phyloP scores from a whole-genome alignment of 2,888 invertebrate genomes.

The Pristionchus fissidentatus region DNA sequence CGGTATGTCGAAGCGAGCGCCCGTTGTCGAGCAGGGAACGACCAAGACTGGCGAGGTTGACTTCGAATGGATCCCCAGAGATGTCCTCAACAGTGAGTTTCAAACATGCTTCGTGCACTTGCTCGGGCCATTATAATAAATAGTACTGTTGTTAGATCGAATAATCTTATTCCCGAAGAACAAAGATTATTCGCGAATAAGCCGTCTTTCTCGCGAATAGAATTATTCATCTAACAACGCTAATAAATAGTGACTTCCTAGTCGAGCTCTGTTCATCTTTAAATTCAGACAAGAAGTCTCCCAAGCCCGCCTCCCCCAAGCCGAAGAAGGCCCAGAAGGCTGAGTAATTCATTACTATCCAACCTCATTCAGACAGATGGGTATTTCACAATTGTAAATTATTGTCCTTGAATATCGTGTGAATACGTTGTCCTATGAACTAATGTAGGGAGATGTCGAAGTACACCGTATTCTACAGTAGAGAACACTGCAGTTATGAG shows the following conservation, averaged over 20 bases:
- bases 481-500: background rate
- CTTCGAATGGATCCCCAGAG: slow-evolving; percentile 97
- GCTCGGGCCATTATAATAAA: background rate
- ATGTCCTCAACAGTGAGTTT: slow-evolving; percentile 76
- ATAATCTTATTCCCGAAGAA: too few relatives aligned
- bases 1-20: slow-evolving; percentile 62
- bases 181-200: too few relatives aligned
- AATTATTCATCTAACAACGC: background rate
- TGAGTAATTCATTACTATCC: slow-evolving; percentile 53
- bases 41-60: slow-evolving; percentile 90
- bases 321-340: slow-evolving; percentile 67
- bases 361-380: slow-evolving; percentile 31
- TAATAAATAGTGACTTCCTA: too few relatives aligned
- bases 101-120: background rate
- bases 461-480: background rate
- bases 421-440: slow-evolving; percentile 39
- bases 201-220: too few relatives aligned
- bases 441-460: background rate
- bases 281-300: slow-evolving; percentile 58
- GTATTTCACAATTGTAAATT: slow-evolving; percentile 48
- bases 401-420: slow-evolving; percentile 29
- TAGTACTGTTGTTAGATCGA: too few relatives aligned
- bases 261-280: too few relatives aligned
- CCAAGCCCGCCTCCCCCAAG: slow-evolving; percentile 66
- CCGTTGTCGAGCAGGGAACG: slow-evolving; percentile 87